Evolutionary conservation across 2,797 vertebrate species (phyloP).

Genomic region (Melanogrammus aeglefinus): DNA sequence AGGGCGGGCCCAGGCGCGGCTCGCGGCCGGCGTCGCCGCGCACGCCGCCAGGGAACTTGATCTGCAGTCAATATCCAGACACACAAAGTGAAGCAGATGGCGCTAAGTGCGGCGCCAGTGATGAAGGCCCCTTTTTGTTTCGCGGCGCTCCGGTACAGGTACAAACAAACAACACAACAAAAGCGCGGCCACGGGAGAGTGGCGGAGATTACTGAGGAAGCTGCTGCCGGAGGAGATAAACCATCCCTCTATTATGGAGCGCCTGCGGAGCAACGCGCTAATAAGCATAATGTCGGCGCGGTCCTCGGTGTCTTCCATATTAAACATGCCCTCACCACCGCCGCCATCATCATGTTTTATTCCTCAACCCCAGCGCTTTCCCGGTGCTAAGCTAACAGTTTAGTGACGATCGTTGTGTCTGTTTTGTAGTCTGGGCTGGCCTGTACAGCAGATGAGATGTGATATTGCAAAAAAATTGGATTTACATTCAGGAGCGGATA

Average conservation of each 20-base stretch:
- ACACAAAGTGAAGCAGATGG: not conserved
- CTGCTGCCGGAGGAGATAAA: constrained; percentile 1
- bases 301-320: not conserved
- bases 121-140: not conserved
- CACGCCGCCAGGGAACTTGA: not conserved
- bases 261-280: not conserved
- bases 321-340: not conserved
- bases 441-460: not conserved
- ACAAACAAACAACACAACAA: constrained; percentile 3
- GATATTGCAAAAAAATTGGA: not conserved
- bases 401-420: not conserved
- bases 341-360: not conserved
- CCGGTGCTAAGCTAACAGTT: not conserved
- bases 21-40: not conserved
- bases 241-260: not conserved
- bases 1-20: not conserved
- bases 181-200: not conserved
- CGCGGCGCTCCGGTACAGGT: not conserved
- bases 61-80: not conserved
- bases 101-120: not conserved
- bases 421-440: not conserved
- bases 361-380: not conserved
- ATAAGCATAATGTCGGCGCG: not conserved
- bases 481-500: not conserved
- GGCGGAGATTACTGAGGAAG: not conserved